Percentiles rank a stretch among this genome's conserved stretches.
phyloP scores from a whole-genome alignment of 2,113 vertebrate species.

The Ramphastos sulfuratus region DNA sequence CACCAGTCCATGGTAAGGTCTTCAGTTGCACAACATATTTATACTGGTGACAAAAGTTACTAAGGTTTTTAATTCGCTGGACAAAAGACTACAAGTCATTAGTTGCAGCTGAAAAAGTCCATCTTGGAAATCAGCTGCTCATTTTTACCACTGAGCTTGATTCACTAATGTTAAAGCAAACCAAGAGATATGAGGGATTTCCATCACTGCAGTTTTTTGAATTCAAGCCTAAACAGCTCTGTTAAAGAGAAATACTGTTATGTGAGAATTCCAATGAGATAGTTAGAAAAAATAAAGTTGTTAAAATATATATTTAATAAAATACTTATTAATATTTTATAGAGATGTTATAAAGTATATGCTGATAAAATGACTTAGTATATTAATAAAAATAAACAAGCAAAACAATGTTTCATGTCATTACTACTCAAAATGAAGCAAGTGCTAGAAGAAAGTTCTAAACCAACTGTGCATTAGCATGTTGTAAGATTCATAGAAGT shows the following conservation, averaged over 20 bases:
- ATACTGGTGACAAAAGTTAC: neutral
- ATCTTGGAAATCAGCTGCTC: neutral
- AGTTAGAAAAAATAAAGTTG: neutral
- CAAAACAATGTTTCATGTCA: neutral
- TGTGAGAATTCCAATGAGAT: neutral
- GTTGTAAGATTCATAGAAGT: neutral
- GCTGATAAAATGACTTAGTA: neutral
- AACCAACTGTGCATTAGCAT: neutral
- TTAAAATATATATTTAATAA: too few species aligned
- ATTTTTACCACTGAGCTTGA: neutral
- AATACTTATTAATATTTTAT: too few species aligned
- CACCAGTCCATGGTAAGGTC: neutral
- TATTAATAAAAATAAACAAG: neutral
- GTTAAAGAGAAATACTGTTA: neutral
- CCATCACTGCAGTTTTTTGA: neutral
- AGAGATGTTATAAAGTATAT: neutral
- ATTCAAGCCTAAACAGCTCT: neutral
- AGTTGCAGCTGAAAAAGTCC: neutral
- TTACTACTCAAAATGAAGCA: neutral
- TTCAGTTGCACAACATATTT: neutral
- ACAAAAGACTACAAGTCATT: neutral
- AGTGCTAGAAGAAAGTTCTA: neutral
- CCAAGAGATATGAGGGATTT: neutral
- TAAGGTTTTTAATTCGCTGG: neutral
- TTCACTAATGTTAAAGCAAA: neutral